Percentiles rank a stretch among this genome's conserved stretches.
These are phyloP conservation scores for Bellardia pandia DNA, from an alignment of 2,888 invertebrate genomes.

Conservation along the genomic window DNA sequence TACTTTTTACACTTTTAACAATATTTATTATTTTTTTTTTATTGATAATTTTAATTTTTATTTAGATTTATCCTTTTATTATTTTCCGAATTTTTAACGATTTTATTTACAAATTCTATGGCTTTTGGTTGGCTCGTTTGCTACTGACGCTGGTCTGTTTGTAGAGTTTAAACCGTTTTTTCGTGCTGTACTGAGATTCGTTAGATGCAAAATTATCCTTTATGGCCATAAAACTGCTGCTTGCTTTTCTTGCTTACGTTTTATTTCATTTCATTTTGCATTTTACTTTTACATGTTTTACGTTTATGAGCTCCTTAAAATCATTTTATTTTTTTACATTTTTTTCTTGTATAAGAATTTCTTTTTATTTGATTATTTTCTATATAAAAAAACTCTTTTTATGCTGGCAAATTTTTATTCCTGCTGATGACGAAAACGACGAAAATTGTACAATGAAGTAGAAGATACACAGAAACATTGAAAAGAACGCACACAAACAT, in stretches of 20 bases:
- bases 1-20: constrained; percentile 17
- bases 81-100: constrained; percentile 52
- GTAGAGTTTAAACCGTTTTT: constrained; percentile 66
- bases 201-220: constrained; percentile 73
- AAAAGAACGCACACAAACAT: constrained; percentile 39
- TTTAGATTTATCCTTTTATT: not conserved
- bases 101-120: constrained; percentile 51
- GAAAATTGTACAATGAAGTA: constrained; percentile 62
- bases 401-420: constrained; percentile 57
- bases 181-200: constrained; percentile 66
- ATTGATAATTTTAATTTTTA: not conserved
- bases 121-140: constrained; percentile 45
- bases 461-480: constrained; percentile 55
- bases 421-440: constrained; percentile 63
- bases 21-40: constrained; percentile 32
- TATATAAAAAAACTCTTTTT: constrained; percentile 37
- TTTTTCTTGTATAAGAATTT: constrained; percentile 49
- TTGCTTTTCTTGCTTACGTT: constrained; percentile 55
- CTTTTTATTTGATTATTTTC: constrained; percentile 56
- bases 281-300: constrained; percentile 57
- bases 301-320: constrained; percentile 69
- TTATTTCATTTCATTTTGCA: constrained; percentile 52
- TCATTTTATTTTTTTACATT: constrained; percentile 37
- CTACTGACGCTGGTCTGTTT: constrained; percentile 49
- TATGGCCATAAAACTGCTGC: constrained; percentile 73